Evolutionary conservation across 2,888 invertebrate species (phyloP).

Genomic region (Tenodera sinensis): DNA sequence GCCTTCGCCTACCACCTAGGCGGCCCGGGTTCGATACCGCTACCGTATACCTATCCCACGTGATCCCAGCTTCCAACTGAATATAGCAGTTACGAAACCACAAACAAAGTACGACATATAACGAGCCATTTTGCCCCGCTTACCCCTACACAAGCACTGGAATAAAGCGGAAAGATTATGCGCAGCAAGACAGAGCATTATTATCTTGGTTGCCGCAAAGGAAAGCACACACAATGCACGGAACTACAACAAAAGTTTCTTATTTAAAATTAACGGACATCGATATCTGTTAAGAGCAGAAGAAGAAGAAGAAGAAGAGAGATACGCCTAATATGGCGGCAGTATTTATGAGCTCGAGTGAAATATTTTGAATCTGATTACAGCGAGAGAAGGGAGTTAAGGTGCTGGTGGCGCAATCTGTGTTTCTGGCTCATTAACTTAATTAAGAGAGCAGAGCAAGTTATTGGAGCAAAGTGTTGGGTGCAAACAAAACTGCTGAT

Average conservation of each 20-base stretch:
- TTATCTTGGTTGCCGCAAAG: neutral
- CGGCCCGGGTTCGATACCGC: too few species aligned
- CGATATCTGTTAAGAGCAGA: slow-evolving; percentile 1
- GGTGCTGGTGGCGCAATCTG: slow-evolving; percentile 18
- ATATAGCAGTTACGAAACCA: too few species aligned
- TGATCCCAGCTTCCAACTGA: too few species aligned
- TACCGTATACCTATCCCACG: too few species aligned
- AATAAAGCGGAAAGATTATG: too few species aligned
- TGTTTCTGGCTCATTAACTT: slow-evolving; percentile 25
- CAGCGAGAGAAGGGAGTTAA: neutral
- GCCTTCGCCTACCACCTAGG: too few species aligned
- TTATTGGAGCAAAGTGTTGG: neutral
- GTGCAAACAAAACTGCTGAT: neutral
- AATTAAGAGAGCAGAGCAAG: slow-evolving; percentile 14
- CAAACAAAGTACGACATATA: too few species aligned
- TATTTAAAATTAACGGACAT: neutral
- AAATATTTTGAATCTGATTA: slow-evolving; percentile 5
- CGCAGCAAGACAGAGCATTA: neutral
- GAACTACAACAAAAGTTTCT: neutral
- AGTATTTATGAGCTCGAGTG: slow-evolving; percentile 6
- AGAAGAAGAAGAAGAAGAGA: neutral
- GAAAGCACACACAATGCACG: neutral
- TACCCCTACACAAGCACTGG: too few species aligned
- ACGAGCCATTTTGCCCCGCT: too few species aligned
- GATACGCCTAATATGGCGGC: neutral